These are phyloP conservation scores for Puffinus mauretanicus DNA, from an alignment of 2,113 vertebrate genomes.

Conservation along the genomic window DNA sequence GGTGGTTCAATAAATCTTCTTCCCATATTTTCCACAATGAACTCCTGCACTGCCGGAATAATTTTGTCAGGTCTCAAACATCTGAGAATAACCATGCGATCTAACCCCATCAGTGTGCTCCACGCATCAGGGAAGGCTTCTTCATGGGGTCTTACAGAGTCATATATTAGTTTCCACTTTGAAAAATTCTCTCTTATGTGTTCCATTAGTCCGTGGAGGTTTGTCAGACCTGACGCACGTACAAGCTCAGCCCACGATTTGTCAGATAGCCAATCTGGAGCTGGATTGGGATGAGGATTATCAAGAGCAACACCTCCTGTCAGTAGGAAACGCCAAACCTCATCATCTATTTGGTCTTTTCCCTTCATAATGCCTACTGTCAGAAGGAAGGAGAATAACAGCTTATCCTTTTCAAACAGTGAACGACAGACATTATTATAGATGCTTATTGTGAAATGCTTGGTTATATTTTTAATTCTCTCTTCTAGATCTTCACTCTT, in stretches of 20 bases:
- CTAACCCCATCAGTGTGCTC: constrained; percentile 72
- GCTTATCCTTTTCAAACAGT: constrained; percentile 92
- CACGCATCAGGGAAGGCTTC: constrained; percentile 81
- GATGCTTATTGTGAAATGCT: constrained; percentile 86
- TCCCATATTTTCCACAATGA: constrained; percentile 85
- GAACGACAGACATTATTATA: constrained; percentile 92
- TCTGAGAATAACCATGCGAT: constrained; percentile 83
- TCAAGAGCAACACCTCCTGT: constrained; percentile 89
- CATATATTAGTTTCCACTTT: constrained; percentile 86
- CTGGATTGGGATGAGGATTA: constrained; percentile 87
- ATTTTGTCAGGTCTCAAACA: constrained; percentile 92
- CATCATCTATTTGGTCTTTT: constrained; percentile 75
- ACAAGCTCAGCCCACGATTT: constrained; percentile 90
- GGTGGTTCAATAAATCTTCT: constrained; percentile 83
- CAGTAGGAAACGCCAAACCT: constrained; percentile 86
- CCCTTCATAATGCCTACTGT: constrained; percentile 88
- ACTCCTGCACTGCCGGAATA: constrained; percentile 81
- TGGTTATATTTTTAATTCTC: constrained; percentile 80
- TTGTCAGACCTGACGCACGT: constrained; percentile 79
- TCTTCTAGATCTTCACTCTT: constrained; percentile 75
- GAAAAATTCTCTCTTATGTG: constrained; percentile 69
- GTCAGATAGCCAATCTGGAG: constrained; percentile 85
- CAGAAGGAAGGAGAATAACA: constrained; percentile 90
- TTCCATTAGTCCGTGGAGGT: constrained; percentile 75
- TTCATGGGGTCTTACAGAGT: constrained; percentile 82